These are phyloP conservation scores for Puntigrus tetrazona DNA, from an alignment of 2,113 vertebrate genomes.

Conservation along the genomic window DNA sequence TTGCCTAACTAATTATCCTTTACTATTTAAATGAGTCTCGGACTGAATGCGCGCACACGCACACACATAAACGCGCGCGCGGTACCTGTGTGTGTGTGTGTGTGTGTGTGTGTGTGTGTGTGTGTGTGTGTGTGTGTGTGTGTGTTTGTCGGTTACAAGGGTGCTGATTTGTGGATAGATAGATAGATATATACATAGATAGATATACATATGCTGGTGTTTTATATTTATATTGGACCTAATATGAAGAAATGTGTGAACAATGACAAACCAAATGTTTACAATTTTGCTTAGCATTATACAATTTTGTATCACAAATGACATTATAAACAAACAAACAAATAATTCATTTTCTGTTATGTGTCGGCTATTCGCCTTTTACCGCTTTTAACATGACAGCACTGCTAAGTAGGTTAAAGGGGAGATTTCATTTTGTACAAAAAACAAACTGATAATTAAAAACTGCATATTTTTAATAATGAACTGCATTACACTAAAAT, in stretches of 20 bases:
- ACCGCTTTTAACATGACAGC: neutral
- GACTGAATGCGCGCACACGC: constrained; percentile 23
- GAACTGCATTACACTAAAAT: neutral
- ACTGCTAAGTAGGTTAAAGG: neutral
- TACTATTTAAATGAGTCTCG: constrained; percentile 77
- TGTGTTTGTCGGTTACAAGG: neutral
- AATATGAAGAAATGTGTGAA: neutral
- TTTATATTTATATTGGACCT: neutral
- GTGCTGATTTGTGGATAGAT: neutral
- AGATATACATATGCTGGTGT: neutral
- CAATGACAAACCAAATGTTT: neutral
- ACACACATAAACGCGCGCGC: no score
- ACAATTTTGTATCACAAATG: neutral
- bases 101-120: neutral
- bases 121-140: neutral
- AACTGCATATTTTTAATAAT: neutral
- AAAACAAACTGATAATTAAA: neutral
- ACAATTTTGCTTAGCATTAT: neutral
- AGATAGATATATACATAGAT: neutral
- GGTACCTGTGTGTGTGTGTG: neutral
- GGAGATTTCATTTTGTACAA: neutral
- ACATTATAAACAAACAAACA: no score
- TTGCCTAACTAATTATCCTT: constrained; percentile 85
- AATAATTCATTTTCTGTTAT: no score
- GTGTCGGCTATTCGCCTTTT: neutral